phyloP scores from a whole-genome alignment of 2,797 vertebrate genomes.

The Falco concolor region DNA sequence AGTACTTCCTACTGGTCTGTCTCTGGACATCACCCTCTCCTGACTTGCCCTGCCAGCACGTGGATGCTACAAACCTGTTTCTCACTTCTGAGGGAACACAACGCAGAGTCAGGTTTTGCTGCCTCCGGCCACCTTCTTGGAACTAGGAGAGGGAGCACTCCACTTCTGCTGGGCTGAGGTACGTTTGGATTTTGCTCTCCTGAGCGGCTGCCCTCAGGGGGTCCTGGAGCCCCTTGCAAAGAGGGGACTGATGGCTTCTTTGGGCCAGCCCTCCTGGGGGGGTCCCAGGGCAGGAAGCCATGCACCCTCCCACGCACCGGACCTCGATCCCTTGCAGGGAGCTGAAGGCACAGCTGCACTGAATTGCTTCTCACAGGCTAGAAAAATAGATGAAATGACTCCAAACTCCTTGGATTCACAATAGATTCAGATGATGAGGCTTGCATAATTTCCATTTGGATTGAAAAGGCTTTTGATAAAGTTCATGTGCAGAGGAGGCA shows the following conservation, averaged over 20 bases:
- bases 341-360: background rate
- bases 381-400: background rate
- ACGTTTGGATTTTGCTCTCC: background rate
- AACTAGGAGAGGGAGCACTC: accelerated
- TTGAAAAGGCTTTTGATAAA: background rate
- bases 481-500: background rate
- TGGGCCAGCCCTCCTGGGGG: background rate
- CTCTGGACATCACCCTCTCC: background rate
- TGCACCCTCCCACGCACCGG: background rate
- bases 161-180: background rate
- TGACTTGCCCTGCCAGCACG: too few relatives aligned
- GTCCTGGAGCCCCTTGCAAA: background rate
- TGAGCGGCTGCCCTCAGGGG: accelerated
- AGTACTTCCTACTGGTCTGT: background rate
- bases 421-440: background rate
- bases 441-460: background rate
- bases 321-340: background rate
- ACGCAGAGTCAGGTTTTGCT: background rate
- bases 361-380: background rate
- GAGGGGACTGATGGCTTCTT: background rate
- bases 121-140: background rate
- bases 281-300: background rate
- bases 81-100: background rate
- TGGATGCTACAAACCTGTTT: accelerated
- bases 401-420: background rate